These are phyloP conservation scores for Pithys albifrons DNA, from an alignment of 2,113 vertebrate genomes.

Conservation along the genomic window DNA sequence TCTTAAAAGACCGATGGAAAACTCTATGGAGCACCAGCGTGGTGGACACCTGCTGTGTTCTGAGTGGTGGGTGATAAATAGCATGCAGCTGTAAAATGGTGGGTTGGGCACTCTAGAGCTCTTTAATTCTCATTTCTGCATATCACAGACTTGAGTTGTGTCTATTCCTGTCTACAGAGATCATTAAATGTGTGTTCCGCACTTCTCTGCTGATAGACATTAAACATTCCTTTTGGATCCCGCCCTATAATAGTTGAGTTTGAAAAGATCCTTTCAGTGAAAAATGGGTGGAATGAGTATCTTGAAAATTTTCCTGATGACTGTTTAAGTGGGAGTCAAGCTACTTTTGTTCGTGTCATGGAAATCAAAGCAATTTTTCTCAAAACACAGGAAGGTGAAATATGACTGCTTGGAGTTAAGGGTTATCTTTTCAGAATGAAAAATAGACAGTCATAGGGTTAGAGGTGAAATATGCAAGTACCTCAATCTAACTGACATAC, in stretches of 20 bases:
- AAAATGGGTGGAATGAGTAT: constrained; percentile 17
- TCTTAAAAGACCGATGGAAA: neutral
- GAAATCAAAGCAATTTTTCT: constrained; percentile 27
- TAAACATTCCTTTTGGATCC: neutral
- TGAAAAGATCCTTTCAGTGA: constrained; percentile 25
- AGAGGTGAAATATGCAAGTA: constrained; percentile 20
- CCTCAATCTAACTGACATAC: neutral
- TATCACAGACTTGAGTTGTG: neutral
- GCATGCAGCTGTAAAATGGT: neutral
- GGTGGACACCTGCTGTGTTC: neutral
- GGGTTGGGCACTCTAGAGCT: neutral
- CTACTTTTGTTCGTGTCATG: neutral
- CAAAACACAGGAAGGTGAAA: neutral
- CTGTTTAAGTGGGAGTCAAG: neutral
- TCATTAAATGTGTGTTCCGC: neutral
- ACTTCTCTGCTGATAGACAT: constrained; percentile 13
- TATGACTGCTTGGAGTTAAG: neutral
- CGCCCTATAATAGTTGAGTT: neutral
- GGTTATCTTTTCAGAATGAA: constrained; percentile 7
- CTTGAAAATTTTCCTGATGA: constrained; percentile 30
- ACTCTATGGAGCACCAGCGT: neutral
- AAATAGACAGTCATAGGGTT: constrained; percentile 5
- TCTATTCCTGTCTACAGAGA: neutral
- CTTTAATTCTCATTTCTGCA: neutral
- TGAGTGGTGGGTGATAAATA: constrained; percentile 3